phyloP scores from a whole-genome alignment of 2,797 vertebrate genomes.

The Adelosebastes latens region DNA sequence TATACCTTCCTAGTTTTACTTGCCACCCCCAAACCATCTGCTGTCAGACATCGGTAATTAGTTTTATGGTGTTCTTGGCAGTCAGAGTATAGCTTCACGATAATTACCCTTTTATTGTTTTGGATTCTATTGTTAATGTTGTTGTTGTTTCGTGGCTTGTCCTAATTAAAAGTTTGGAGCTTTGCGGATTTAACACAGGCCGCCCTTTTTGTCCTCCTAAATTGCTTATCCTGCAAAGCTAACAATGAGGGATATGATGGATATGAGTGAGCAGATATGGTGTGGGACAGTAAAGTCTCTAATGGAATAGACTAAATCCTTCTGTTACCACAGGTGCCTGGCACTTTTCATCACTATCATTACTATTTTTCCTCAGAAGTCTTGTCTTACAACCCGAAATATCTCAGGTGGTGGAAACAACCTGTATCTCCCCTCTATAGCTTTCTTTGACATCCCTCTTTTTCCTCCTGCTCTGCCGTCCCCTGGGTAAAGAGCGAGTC shows the following conservation, averaged over 20 bases:
- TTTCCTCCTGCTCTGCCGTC: constrained; percentile 34
- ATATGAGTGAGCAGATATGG: constrained; percentile 45
- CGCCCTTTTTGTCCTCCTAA: constrained; percentile 72
- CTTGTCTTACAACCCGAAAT: constrained; percentile 32
- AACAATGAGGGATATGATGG: constrained; percentile 51
- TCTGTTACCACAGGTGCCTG: constrained; percentile 19
- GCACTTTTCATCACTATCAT: constrained; percentile 27
- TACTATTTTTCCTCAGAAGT: constrained; percentile 21
- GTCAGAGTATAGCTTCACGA: constrained; percentile 61
- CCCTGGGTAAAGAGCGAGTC: constrained; percentile 59
- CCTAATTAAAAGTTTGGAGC: constrained; percentile 73
- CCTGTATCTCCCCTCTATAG: constrained; percentile 17
- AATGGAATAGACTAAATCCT: constrained; percentile 44
- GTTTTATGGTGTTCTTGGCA: constrained; percentile 79
- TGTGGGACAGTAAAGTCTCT: constrained; percentile 29
- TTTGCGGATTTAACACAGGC: constrained; percentile 38
- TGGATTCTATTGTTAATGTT: constrained; percentile 74
- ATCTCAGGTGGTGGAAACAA: constrained; percentile 48
- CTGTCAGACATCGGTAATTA: constrained; percentile 81
- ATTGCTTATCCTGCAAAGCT: constrained; percentile 64
- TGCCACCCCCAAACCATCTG: constrained; percentile 69
- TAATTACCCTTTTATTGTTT: constrained; percentile 78
- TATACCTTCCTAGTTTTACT: constrained; percentile 58
- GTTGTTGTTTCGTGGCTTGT: constrained; percentile 71
- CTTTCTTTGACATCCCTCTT: constrained; percentile 39